Evolutionary conservation across 2,888 invertebrate genomes (phyloP).

Genomic region (Dryococelus australis): DNA sequence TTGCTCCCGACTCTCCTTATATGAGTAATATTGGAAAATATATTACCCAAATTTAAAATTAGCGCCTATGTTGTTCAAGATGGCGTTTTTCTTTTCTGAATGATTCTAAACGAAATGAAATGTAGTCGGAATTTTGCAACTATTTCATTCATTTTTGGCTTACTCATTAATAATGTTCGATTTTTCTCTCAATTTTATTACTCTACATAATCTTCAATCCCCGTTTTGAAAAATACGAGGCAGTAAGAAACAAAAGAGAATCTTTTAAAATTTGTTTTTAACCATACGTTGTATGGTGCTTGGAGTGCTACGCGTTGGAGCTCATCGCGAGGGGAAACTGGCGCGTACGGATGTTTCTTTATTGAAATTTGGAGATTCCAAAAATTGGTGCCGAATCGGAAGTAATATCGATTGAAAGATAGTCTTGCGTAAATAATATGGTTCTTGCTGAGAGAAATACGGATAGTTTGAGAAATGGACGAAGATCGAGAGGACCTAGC

Average conservation of each 20-base stretch:
- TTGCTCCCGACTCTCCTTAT: background rate
- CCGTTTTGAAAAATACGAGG: background rate
- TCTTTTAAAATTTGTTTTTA: slow-evolving; percentile 16
- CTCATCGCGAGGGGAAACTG: background rate
- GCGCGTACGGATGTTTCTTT: background rate
- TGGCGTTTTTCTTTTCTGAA: background rate
- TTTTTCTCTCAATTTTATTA: background rate
- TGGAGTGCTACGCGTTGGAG: background rate
- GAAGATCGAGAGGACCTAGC: slow-evolving; percentile 89
- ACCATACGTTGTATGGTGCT: slow-evolving; percentile 16
- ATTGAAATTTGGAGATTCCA: background rate
- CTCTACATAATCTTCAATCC: background rate
- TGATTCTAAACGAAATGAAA: background rate
- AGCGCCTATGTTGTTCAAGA: background rate
- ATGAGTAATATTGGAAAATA: background rate
- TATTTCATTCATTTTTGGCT: background rate
- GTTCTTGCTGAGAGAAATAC: slow-evolving; percentile 88
- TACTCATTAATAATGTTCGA: background rate
- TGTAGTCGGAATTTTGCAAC: background rate
- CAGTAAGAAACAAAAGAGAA: background rate
- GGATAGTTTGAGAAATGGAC: slow-evolving; percentile 83
- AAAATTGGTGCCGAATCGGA: background rate
- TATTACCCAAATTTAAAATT: background rate
- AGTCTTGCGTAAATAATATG: slow-evolving; percentile 64
- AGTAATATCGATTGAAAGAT: background rate